Percentiles rank a stretch among this genome's conserved stretches.
phyloP scores from a whole-genome alignment of 2,113 vertebrate species.

The Athene cunicularia region DNA sequence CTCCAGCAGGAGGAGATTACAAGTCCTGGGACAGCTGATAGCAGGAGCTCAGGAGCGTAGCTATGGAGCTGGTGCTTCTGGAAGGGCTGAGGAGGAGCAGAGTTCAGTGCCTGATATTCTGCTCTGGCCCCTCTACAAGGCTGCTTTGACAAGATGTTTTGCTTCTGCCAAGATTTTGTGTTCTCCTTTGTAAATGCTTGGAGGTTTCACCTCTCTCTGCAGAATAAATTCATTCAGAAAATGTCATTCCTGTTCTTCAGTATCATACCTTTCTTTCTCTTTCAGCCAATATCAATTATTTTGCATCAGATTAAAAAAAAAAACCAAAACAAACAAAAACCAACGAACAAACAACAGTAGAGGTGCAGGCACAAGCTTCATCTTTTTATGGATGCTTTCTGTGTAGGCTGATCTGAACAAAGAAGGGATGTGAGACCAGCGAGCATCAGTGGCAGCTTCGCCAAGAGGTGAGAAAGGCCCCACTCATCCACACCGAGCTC shows the following conservation, averaged over 20 bases:
- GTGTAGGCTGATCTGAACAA: neutral
- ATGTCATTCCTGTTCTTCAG: neutral
- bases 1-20: conserved; percentile 16
- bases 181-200: neutral
- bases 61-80: neutral
- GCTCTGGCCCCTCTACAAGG: neutral
- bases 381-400: neutral
- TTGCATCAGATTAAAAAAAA: neutral
- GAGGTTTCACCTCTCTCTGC: neutral
- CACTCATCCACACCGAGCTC: neutral
- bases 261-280: neutral
- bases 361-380: neutral
- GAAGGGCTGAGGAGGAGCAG: neutral
- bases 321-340: too few relatives aligned
- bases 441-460: neutral
- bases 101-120: neutral
- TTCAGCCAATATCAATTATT: neutral
- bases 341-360: neutral
- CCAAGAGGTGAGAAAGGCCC: neutral
- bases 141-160: neutral
- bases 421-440: neutral
- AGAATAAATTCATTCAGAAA: neutral
- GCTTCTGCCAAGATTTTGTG: neutral
- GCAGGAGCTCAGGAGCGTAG: neutral
- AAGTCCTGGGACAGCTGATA: neutral